Evolutionary conservation across 2,888 invertebrate species (phyloP).

Genomic region (Xylota sylvarum): DNA sequence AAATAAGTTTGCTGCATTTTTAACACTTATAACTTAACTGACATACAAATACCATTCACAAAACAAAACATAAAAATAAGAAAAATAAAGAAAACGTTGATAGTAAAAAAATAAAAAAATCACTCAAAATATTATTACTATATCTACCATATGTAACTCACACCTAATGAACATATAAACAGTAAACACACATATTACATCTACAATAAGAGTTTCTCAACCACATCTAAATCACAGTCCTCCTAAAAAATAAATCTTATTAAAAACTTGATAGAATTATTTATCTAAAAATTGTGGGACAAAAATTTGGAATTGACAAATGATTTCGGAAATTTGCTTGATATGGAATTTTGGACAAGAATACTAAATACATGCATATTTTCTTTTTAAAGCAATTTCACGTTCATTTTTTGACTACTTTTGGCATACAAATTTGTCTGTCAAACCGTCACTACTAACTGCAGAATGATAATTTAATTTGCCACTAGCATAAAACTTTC

Average conservation of each 20-base stretch:
- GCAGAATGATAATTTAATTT: neutral
- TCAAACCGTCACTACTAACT: too few relatives aligned
- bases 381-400: too few relatives aligned
- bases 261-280: slow-evolving; percentile 27
- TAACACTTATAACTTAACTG: slow-evolving; percentile 25
- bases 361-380: too few relatives aligned
- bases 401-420: too few relatives aligned
- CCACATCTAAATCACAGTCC: slow-evolving; percentile 83
- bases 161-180: slow-evolving; percentile 41
- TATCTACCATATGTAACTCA: slow-evolving; percentile 28
- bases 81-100: too few relatives aligned
- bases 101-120: slow-evolving; percentile 1
- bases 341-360: neutral
- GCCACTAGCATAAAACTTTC: slow-evolving; percentile 5
- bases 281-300: neutral
- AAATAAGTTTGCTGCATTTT: slow-evolving; percentile 48
- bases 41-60: slow-evolving; percentile 16
- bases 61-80: too few relatives aligned
- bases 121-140: slow-evolving; percentile 21
- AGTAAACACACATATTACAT: slow-evolving; percentile 34
- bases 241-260: slow-evolving; percentile 79
- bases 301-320: slow-evolving; percentile 1
- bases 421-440: too few relatives aligned
- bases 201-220: slow-evolving; percentile 77
- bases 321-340: neutral